Evolutionary conservation across 2,113 vertebrate genomes (phyloP), one percentile per base, ranked within the genome.

Genomic region (Tapirus terrestris): DNA sequence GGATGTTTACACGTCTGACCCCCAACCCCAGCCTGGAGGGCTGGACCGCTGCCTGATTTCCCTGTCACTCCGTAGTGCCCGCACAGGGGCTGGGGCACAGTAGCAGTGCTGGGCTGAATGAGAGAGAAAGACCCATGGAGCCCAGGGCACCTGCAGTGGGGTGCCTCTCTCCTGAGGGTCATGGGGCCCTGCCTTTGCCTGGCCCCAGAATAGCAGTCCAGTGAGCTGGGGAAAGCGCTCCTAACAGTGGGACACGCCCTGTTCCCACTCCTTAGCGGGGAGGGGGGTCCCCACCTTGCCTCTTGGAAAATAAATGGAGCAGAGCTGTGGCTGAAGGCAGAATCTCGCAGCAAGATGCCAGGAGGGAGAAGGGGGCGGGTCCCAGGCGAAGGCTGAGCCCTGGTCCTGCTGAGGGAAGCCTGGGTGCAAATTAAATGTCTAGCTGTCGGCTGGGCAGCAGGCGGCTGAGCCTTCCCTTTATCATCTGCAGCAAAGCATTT

Each of bases 401-500:
- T 6, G 29, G 61, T 72, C 53, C 2, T 2, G 14, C 17, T 0
- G 43, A 81, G 67, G 68, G 76, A 61, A 58, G 73, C 43, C 56
- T 4, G 17, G 51, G 27, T 17, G 72, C 84, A 79, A 72, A 76
- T 21, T 11, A 60, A 68, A 65, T 11, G 89, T 65, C 68, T 6
- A 25, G 79, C 11, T 43, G 79, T 29, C 10, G 25, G 70, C 20
- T 3, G 45, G 70, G 70, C 45, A 10, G 27, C 43, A 33, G 95
- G 97, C 92, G 33, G 77, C 82, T 73, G 76, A 3, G 97, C 92
- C 98, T 97, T 97, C 97, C 97, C 98, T 98, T 97, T 92, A 97
- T 98, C 98, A 98, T 97, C 98, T 97, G 76, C 96, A 97, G 98
- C 96, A 92, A 97, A 98, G 98, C 98, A 98, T 98, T 99, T 99